Conservation (phyloP, 2,113 vertebrate genomes). For the Aspiorhynchus laticeps region DNA sequence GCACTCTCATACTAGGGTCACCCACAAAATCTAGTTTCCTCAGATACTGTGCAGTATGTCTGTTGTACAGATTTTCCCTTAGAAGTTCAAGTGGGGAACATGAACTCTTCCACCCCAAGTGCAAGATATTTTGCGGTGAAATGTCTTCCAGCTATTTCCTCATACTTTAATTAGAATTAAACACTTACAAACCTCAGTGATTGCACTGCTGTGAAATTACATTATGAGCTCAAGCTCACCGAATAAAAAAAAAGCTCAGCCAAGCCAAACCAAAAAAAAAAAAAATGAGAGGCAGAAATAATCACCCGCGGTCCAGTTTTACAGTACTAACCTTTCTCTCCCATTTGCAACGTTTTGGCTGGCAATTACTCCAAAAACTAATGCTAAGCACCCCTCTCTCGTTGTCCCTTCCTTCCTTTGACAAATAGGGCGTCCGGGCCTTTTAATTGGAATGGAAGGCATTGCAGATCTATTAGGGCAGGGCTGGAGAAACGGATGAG, state of each 20-base stretch:
- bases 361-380: slow-evolving; percentile 75
- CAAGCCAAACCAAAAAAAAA: neutral
- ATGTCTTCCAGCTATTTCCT: slow-evolving; percentile 32
- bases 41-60: slow-evolving; percentile 3
- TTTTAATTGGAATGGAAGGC: slow-evolving; percentile 74
- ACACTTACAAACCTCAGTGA: slow-evolving; percentile 29
- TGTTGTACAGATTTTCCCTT: slow-evolving; percentile 20
- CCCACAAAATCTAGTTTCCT: neutral
- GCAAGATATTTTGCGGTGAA: slow-evolving; percentile 16
- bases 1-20: neutral
- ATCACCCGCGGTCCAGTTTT: slow-evolving; percentile 63
- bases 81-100: slow-evolving; percentile 6
- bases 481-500: slow-evolving; percentile 76
- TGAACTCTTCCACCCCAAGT: slow-evolving; percentile 13
- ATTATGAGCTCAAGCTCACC: slow-evolving; percentile 9
- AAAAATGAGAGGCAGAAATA: slow-evolving; percentile 15
- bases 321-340: slow-evolving; percentile 56
- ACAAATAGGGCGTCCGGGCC: slow-evolving; percentile 72
- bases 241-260: neutral
- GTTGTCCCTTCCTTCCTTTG: slow-evolving; percentile 69
- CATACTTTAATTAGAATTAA: slow-evolving; percentile 36
- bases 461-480: slow-evolving; percentile 72
- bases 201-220: slow-evolving; percentile 31
- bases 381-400: slow-evolving; percentile 72
- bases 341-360: slow-evolving; percentile 59